Evolutionary conservation across 2,797 vertebrate genomes (phyloP).

Genomic region (Alca torda): DNA sequence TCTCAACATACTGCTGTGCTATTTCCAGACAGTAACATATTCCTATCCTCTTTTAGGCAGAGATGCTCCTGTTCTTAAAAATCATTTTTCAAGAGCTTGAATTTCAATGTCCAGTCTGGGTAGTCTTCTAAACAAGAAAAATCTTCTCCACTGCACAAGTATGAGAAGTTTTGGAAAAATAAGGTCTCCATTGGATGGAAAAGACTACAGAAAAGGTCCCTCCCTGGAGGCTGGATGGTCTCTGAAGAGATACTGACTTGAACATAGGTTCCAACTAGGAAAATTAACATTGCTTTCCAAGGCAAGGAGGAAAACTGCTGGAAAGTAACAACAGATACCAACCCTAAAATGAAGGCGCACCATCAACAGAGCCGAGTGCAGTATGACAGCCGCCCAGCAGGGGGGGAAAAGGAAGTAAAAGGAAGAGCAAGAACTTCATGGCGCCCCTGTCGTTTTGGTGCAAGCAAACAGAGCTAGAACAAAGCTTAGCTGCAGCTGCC

Average conservation of each 20-base stretch:
- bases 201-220: not conserved
- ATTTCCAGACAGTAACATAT: not conserved
- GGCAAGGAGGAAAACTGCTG: not conserved
- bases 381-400: not conserved
- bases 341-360: not conserved
- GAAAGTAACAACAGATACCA: not conserved
- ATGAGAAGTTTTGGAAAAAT: not conserved
- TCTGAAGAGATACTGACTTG: not conserved
- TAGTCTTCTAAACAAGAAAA: not conserved
- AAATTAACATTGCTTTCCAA: not conserved
- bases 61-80: not conserved
- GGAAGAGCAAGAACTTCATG: not conserved
- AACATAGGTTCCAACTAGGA: not conserved
- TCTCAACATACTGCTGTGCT: not conserved
- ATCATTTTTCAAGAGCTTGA: not conserved
- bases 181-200: not conserved
- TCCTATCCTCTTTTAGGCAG: not conserved
- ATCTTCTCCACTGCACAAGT: not conserved
- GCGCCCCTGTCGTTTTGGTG: not conserved
- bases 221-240: not conserved
- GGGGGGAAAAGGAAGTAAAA: not conserved
- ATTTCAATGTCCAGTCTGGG: not conserved
- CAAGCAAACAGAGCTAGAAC: not conserved
- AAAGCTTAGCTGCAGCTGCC: not conserved
- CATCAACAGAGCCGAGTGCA: not conserved